Evolutionary conservation across 2,797 vertebrate genomes (phyloP), one percentile per base, ranked within the genome.

Genomic region (Tympanoctomys barrerae): DNA sequence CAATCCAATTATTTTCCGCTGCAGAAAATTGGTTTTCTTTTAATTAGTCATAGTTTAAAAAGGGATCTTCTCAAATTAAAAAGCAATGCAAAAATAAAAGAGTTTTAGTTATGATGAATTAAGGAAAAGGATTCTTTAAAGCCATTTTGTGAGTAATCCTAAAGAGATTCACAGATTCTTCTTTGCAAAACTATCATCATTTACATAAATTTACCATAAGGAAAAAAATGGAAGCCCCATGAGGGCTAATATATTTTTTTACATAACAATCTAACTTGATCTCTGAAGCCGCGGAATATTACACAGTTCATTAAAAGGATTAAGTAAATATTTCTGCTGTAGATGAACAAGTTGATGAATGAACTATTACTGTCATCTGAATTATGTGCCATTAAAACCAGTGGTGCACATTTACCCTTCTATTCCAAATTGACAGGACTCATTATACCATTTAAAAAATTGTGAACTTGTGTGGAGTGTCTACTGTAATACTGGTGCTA

Each of bases 11-110:
- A 95, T 94, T 96, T 90, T 93, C 57, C 90, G 95, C 90, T 88
- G 62, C 78, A 93, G 36, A 96, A 91, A 96, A 97, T 73, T 81
- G 54, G 42, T 81, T 94, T 95, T 96, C 71, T 93, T 89, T 95
- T 94, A 95, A 95, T 94, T 96, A 96, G 49, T 92, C 92, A 94
- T 92, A 96, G 78, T 79, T 97, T 90, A 39, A 87, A 78, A 91
- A 89, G 95, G 42, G 79, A 81, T 57, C 24, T 78, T 97, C 68
- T 93, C 39, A 96, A 97, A 95, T 94, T 93, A 18, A 21, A 75
- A 97, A 93, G 42, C 59, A 77, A 64, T 33, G 91, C 52, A 90
- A 95, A 96, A 96, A 90, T 81, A 92, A 33, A 52, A 92, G 21
- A 87, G 36, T 84, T 96, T 54, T n/a, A 96, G 71, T 88, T 86